Evolutionary conservation across 1,140 invertebrate species (phyloP).

Genomic region (Heliothis subflexa): DNA sequence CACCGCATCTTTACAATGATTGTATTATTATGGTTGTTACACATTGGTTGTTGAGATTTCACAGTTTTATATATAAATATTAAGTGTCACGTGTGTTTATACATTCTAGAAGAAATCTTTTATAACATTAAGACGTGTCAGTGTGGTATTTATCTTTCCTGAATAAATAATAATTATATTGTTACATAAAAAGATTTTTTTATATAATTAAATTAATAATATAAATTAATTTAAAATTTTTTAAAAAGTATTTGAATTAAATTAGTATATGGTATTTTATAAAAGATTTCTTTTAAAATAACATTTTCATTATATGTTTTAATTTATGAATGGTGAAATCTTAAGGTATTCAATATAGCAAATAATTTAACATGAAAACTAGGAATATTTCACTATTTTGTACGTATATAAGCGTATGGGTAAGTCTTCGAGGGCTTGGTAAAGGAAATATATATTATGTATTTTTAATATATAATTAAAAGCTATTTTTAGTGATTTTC

Average conservation of each 20-base stretch:
- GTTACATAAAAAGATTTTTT: too few relatives aligned
- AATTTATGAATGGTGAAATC: conserved; percentile 39
- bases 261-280: too few relatives aligned
- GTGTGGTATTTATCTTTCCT: not conserved
- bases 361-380: conserved; percentile 41
- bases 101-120: conserved; percentile 18
- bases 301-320: conserved; percentile 24
- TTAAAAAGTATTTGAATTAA: too few relatives aligned
- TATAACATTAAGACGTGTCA: not conserved
- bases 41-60: conserved; percentile 25
- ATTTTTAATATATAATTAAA: conserved; percentile 39
- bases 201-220: too few relatives aligned
- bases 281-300: conserved; percentile 21
- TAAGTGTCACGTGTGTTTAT: not conserved
- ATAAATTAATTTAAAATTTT: too few relatives aligned
- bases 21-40: conserved; percentile 53
- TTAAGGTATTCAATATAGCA: conserved; percentile 47
- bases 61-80: conserved; percentile 15
- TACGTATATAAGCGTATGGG: conserved; percentile 67
- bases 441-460: conserved; percentile 31
- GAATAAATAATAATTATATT: too few relatives aligned
- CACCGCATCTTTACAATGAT: conserved; percentile 74
- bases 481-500: conserved; percentile 24
- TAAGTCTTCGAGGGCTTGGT: conserved; percentile 52
- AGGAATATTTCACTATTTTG: conserved; percentile 56